Percentiles rank a stretch among this genome's conserved stretches.
phyloP scores from a whole-genome alignment of 2,113 vertebrate genomes.

The Menidia beryllina region DNA sequence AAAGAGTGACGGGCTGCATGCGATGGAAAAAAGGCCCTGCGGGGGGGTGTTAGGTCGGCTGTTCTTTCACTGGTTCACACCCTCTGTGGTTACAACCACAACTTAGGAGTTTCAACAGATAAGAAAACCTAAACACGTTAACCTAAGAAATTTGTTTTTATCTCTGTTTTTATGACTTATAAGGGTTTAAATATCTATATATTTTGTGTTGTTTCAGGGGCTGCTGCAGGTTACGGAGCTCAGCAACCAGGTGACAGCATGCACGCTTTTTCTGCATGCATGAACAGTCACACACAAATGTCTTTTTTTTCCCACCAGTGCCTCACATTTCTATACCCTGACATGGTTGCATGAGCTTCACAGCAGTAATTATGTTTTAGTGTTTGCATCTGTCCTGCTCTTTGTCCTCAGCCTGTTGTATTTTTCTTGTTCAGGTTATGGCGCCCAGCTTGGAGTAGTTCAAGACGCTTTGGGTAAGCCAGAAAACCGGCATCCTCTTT shows the following conservation, averaged over 20 bases:
- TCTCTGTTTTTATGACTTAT: not conserved
- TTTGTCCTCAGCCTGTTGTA: slow-evolving; percentile 3
- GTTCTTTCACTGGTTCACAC: not conserved
- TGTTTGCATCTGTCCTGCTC: not conserved
- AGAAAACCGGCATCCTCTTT: slow-evolving; percentile 18
- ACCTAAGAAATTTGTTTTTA: too few species aligned
- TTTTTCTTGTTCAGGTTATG: slow-evolving; percentile 62
- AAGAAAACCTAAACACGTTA: not conserved
- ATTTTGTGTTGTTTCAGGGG: slow-evolving; percentile 54
- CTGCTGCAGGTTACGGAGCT: slow-evolving; percentile 54
- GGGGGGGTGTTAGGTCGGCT: not conserved
- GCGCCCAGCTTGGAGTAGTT: slow-evolving; percentile 50
- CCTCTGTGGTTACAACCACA: not conserved
- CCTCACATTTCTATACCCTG: not conserved
- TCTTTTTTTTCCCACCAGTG: not conserved
- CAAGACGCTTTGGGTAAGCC: slow-evolving; percentile 67
- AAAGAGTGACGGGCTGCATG: not conserved
- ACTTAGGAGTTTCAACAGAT: not conserved
- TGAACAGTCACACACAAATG: not conserved
- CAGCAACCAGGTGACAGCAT: slow-evolving; percentile 68
- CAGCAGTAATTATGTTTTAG: not conserved
- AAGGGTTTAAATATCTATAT: not conserved
- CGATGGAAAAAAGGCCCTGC: not conserved
- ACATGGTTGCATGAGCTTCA: not conserved
- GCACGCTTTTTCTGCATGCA: not conserved